phyloP scores from a whole-genome alignment of 2,797 vertebrate species.

The Sciaenops ocellatus region DNA sequence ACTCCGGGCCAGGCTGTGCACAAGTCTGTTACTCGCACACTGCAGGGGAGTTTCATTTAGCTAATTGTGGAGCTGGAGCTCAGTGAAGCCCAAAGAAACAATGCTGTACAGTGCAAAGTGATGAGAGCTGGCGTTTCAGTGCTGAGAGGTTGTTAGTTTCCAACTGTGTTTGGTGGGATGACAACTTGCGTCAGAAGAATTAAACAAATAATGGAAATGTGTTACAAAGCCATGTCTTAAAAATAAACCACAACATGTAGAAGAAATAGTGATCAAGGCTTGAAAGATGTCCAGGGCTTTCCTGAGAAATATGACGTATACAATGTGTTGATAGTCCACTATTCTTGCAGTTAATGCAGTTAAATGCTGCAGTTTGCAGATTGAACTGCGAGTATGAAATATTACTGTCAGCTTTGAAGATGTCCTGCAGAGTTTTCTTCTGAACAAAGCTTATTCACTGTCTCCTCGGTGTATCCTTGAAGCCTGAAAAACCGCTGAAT shows the following conservation, averaged over 20 bases:
- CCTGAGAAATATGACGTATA: not conserved
- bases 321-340: too few relatives aligned
- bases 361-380: too few relatives aligned
- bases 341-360: too few relatives aligned
- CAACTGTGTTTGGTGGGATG: conserved; percentile 13
- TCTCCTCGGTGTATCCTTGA: not conserved
- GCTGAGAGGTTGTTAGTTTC: conserved; percentile 25
- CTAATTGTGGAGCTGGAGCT: conserved; percentile 36
- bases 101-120: conserved; percentile 14
- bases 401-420: too few relatives aligned
- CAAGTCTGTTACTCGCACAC: conserved; percentile 19
- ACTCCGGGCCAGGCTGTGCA: conserved; percentile 16
- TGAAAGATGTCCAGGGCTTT: not conserved
- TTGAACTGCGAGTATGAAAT: too few relatives aligned
- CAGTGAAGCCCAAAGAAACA: conserved; percentile 24
- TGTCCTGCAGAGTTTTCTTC: too few relatives aligned
- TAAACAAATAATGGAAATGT: conserved; percentile 11
- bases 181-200: conserved; percentile 18
- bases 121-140: conserved; percentile 30
- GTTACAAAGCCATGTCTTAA: not conserved
- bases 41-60: conserved; percentile 34
- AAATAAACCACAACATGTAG: not conserved
- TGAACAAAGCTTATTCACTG: too few relatives aligned
- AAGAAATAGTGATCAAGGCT: too few relatives aligned
- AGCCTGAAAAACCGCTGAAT: not conserved